A percentile compares a stretch with the other conserved stretches of the same genome.
Evolutionary conservation across 1,140 invertebrate genomes (phyloP).

Genomic region (Cyrtorhinus lividipennis): DNA sequence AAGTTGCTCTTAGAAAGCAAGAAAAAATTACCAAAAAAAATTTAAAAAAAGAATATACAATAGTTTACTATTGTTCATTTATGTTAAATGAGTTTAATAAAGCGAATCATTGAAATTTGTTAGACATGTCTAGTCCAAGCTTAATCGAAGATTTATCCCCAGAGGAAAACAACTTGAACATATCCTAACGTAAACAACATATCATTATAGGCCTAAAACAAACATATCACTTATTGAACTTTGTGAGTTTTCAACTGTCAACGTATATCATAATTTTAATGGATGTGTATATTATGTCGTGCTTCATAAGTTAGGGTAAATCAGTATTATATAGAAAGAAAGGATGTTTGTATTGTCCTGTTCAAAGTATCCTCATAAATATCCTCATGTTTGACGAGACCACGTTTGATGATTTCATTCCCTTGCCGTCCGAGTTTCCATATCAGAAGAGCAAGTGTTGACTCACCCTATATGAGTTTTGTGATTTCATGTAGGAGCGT

Average conservation of each 20-base stretch:
- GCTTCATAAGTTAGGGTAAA: not conserved
- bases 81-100: too few relatives aligned
- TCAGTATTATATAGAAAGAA: conserved; percentile 10
- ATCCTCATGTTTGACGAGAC: not conserved
- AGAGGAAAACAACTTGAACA: not conserved
- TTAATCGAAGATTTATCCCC: too few relatives aligned
- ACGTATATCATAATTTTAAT: not conserved
- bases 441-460: too few relatives aligned
- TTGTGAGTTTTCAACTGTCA: not conserved
- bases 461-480: too few relatives aligned
- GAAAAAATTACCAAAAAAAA: not conserved
- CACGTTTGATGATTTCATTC: not conserved
- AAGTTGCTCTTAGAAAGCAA: not conserved
- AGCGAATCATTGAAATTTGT: too few relatives aligned
- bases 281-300: not conserved
- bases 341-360: not conserved
- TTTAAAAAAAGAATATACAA: not conserved
- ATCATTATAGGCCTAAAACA: conserved; percentile 1
- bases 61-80: too few relatives aligned
- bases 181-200: not conserved
- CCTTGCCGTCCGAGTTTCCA: not conserved
- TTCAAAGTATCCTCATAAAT: too few relatives aligned
- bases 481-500: too few relatives aligned
- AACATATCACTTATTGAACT: not conserved
- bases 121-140: too few relatives aligned